Evolutionary conservation across 2,797 vertebrate genomes (phyloP), one percentile per base, ranked within the genome.

Genomic region (Takifugu rubripes): DNA sequence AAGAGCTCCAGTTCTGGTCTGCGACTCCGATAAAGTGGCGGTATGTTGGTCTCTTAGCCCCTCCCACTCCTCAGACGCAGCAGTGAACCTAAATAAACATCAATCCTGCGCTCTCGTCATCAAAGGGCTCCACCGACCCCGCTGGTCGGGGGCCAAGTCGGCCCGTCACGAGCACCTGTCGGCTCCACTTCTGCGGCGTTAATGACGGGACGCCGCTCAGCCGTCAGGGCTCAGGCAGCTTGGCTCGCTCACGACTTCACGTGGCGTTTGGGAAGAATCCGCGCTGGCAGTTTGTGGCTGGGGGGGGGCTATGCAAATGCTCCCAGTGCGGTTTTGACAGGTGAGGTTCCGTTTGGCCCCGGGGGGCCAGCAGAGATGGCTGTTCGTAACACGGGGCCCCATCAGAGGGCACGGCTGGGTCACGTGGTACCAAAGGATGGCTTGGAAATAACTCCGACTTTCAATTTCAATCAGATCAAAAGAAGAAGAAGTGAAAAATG

Each of bases 241-340:
- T 61, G 64, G 54, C 63, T 66, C 27, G 33, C 64, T 46, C 55
- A 56, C 15, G 54, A 60, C 66, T 76, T 66, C 58, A 43, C n/a
- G 21, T 29, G 36, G 40, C 49, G 56, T 50, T 55, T 53, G 47
- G 52, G 77, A 59, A 64, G 70, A 75, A 78, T 74, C 66, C 49
- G 52, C 71, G 46, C 58, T 69, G 81, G 83, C 87, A 77, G 81
- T 87, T 84, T 78, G 59, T 78, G 82, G 69, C 82, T 69, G 62
- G 61, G 48, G 70, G 70, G 27, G 27, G 70, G 72, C 81, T 74
- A 91, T 90, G 90, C 87, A 92, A 92, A 91, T 87, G 62, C 59
- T 48, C 47, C 52, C 70, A 46, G 60, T 17, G 52, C 75, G 59
- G 58, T 62, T 72, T 55, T 72, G 44, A 75, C 86, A 87, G 81